phyloP scores from a whole-genome alignment of 2,888 invertebrate genomes.

The Meganola albula region DNA sequence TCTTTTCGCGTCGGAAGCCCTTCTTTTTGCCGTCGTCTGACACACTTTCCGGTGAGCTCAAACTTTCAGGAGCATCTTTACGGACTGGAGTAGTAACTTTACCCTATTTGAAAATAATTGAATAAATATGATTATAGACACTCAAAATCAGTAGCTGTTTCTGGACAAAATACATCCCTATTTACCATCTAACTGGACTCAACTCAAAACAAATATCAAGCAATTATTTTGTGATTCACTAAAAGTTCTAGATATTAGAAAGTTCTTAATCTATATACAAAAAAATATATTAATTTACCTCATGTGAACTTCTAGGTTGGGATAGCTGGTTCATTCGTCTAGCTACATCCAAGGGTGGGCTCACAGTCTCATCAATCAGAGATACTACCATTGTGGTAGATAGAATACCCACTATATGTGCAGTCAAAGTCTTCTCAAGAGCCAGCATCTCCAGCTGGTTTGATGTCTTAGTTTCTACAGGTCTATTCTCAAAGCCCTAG shows the following conservation, averaged over 20 bases:
- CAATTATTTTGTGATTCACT: no score
- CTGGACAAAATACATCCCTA: no score
- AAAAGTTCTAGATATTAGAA: no score
- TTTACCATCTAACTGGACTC: no score
- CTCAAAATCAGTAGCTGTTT: no score
- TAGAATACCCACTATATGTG: conserved; percentile 75
- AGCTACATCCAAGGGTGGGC: conserved; percentile 77
- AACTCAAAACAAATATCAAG: no score
- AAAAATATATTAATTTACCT: conserved; percentile 36
- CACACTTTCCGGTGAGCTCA: conserved; percentile 61
- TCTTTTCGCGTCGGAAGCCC: conserved; percentile 56
- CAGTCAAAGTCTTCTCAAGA: conserved; percentile 79
- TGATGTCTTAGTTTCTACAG: conserved; percentile 74
- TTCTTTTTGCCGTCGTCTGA: conserved; percentile 50
- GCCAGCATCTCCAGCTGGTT: conserved; percentile 83
- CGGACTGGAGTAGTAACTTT: conserved; percentile 57
- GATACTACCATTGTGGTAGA: conserved; percentile 78
- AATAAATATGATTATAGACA: not conserved
- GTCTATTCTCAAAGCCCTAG: conserved; percentile 74
- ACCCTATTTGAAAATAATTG: conserved; percentile 22
- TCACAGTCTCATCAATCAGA: conserved; percentile 73
- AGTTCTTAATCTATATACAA: not conserved
- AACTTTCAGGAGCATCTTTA: conserved; percentile 56
- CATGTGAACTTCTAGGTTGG: conserved; percentile 56
- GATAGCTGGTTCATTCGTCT: conserved; percentile 68